Evolutionary conservation across 2,888 invertebrate species (phyloP).

Genomic region (Caenorhabditis sp.): DNA sequence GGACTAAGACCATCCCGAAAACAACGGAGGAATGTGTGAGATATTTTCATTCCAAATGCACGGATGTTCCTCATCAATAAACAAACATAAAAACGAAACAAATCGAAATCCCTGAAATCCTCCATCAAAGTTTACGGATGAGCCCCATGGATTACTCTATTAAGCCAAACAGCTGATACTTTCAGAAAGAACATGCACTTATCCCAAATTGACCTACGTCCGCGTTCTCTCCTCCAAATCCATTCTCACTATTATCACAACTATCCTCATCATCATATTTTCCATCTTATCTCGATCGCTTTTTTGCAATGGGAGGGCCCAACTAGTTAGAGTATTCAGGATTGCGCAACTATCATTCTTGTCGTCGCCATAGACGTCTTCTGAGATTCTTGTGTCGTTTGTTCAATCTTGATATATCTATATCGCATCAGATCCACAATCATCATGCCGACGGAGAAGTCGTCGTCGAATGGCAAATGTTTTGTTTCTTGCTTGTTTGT

Average conservation of each 20-base stretch:
- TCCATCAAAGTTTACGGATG: slow-evolving; percentile 51
- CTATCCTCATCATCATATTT: slow-evolving; percentile 22
- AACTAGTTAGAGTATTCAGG: slow-evolving; percentile 46
- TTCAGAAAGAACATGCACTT: slow-evolving; percentile 34
- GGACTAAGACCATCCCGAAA: background rate
- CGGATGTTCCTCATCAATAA: slow-evolving; percentile 9
- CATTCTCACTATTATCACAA: slow-evolving; percentile 8
- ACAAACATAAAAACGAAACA: slow-evolving; percentile 39
- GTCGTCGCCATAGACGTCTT: slow-evolving; percentile 23
- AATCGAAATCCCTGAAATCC: slow-evolving; percentile 43
- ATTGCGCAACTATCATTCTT: slow-evolving; percentile 65
- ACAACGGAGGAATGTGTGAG: background rate
- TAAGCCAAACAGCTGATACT: slow-evolving; percentile 35
- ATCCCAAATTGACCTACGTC: slow-evolving; percentile 28
- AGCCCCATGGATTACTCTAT: slow-evolving; percentile 5
- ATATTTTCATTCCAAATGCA: background rate
- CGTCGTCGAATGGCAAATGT: slow-evolving; percentile 40
- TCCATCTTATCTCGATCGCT: slow-evolving; percentile 36
- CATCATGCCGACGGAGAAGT: slow-evolving; percentile 40
- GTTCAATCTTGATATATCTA: slow-evolving; percentile 60
- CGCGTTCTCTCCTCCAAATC: slow-evolving; percentile 1
- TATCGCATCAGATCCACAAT: slow-evolving; percentile 55
- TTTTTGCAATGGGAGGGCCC: slow-evolving; percentile 20
- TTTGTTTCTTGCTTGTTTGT: slow-evolving; percentile 52
- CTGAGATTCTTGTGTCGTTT: slow-evolving; percentile 54